Evolutionary conservation across 2,888 invertebrate species (phyloP), one percentile per base, ranked within the genome.

Genomic region (Macrosiphum euphorbiae): DNA sequence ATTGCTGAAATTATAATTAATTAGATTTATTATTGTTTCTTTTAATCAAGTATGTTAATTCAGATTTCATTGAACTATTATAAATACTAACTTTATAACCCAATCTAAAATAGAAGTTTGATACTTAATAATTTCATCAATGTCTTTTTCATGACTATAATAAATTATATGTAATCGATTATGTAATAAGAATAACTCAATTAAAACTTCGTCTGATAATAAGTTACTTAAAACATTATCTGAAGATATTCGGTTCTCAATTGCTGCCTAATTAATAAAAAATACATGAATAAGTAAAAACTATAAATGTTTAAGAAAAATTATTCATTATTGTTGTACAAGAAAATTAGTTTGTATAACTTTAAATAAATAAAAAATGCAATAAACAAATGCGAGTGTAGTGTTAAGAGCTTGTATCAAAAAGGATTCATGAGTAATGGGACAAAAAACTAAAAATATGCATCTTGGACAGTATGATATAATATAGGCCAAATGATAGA

Each of bases 141-240:
- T 3, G 5, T 26, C 35, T 85, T 61, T 50, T 61, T 94, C 61
- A 3, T 94, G 35, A 58, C 28, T 90, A 8, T 94, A 35, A 84
- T 90, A 94, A 85, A 94, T 44, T 61, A 90, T 41, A 85, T 85
- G 50, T 50, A 94, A 86, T 35, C 61, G 52, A 44, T 86, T 58
- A 50, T 90, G 47, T 41, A 94, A 35, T 20, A 44, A 7, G 5
- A 94, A 50, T 90, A 94, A 90, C 58, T 94, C 90, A 28, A 90
- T 86, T 90, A 94, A 41, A n/a, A 90, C n/a, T 67, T 94, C 86
- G 50, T 94, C 93, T 16, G 85, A 35, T 89, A 93, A 35, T 58
- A 94, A 61, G 20, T 85, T 90, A 90, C 41, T 85, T 10, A 94
- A 85, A 85, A 61, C 35, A 89, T 50, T 90, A 61, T 94, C 58